A percentile compares a stretch with the other conserved stretches of the same genome.
Conservation (phyloP, 2,113 vertebrate genomes). For the Podocnemis expansa region DNA sequence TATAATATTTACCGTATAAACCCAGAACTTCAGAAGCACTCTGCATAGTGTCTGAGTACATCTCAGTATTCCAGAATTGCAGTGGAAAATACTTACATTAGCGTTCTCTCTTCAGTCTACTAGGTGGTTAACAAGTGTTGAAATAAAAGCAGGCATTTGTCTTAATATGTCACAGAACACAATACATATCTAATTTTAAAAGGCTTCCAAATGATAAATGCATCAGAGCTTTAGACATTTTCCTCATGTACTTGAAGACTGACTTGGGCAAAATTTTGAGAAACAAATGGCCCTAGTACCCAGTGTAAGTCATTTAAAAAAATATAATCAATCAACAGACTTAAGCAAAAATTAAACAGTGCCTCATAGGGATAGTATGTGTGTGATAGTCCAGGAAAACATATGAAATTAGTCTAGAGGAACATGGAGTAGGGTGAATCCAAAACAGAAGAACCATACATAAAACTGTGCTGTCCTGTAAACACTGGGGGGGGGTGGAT, state of each 20-base stretch:
- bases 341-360: background rate
- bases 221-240: background rate
- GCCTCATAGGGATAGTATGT: background rate
- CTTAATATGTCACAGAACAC: background rate
- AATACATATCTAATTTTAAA: background rate
- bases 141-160: background rate
- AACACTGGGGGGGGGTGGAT: background rate
- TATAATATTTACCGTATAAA: background rate
- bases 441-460: background rate
- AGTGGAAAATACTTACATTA: background rate
- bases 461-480: background rate
- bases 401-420: background rate
- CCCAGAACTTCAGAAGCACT: background rate
- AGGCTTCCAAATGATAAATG: background rate
- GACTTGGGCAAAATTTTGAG: background rate
- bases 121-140: background rate
- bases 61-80: background rate
- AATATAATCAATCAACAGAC: background rate
- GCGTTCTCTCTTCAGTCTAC: background rate
- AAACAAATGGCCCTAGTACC: background rate
- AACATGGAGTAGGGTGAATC: background rate
- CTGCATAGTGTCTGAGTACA: background rate
- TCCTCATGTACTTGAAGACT: background rate
- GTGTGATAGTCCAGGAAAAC: background rate
- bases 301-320: background rate